These are phyloP conservation scores for Alcedo quadribrachys DNA, from an alignment of 2,797 vertebrate genomes.

Conservation along the genomic window DNA sequence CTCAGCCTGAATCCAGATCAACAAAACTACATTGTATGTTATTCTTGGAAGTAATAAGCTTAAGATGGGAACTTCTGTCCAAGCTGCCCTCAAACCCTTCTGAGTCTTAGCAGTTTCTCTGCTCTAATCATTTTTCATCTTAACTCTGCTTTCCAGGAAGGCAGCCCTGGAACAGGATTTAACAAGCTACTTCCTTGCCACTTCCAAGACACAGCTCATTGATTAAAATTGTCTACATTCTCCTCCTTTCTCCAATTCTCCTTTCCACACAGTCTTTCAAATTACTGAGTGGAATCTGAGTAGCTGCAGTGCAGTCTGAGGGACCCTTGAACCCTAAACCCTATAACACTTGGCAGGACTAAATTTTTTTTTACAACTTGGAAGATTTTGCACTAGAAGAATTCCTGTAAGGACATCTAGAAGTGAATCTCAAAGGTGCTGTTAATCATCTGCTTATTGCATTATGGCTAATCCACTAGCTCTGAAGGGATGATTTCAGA, in stretches of 20 bases:
- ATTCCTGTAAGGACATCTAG: not conserved
- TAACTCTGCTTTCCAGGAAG: conserved; percentile 2
- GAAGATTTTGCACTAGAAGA: not conserved
- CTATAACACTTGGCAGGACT: not conserved
- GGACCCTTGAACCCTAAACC: not conserved
- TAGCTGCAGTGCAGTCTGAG: not conserved
- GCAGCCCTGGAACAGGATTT: not conserved
- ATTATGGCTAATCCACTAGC: not conserved
- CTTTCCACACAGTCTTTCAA: not conserved
- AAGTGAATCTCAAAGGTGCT: not conserved
- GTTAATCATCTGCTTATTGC: not conserved
- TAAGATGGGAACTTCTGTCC: not conserved
- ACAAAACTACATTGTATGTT: not conserved
- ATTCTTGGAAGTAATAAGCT: not conserved
- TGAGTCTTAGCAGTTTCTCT: not conserved
- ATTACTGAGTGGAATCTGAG: not conserved
- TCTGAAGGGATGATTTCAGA: not conserved
- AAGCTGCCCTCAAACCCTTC: not conserved
- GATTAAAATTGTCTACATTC: not conserved
- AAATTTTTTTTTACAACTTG: not conserved
- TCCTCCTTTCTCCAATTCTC: not conserved
- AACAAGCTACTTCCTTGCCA: not conserved
- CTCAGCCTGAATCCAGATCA: not conserved
- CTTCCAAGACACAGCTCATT: not conserved
- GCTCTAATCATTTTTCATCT: not conserved